Conservation (phyloP, 2,797 vertebrate genomes). For the Hippoglossus hippoglossus region DNA sequence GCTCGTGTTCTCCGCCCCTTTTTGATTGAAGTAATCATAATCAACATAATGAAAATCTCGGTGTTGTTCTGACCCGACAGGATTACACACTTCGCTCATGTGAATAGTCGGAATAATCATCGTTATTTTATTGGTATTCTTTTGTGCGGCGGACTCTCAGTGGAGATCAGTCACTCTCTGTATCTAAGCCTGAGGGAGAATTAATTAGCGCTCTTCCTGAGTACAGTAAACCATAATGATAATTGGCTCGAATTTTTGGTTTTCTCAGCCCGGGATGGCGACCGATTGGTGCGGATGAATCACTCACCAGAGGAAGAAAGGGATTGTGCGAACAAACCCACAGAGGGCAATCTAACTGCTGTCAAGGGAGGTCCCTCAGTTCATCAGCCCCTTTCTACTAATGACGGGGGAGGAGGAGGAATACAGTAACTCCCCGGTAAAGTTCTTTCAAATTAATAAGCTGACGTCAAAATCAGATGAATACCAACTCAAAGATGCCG, state of each 20-base stretch:
- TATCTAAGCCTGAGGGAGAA: conserved; percentile 76
- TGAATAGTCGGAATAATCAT: conserved; percentile 21
- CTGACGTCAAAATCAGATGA: conserved; percentile 51
- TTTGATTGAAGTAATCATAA: conserved; percentile 12
- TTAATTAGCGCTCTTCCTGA: conserved; percentile 81
- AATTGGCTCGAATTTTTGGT: conserved; percentile 79
- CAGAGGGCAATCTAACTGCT: conserved; percentile 72
- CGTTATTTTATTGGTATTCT: conserved; percentile 65
- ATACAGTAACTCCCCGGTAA: conserved; percentile 49
- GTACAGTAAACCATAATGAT: conserved; percentile 73
- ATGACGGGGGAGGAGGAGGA: conserved; percentile 56
- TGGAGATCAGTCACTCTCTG: conserved; percentile 67
- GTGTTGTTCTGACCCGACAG: not conserved
- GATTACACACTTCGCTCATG: conserved; percentile 12
- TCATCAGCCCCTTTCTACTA: conserved; percentile 68
- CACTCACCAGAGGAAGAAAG: conserved; percentile 74
- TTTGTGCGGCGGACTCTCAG: conserved; percentile 61
- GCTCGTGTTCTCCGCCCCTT: not conserved
- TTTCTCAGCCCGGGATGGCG: conserved; percentile 68
- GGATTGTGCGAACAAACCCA: conserved; percentile 74
- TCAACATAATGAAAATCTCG: conserved; percentile 12
- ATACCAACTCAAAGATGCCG: conserved; percentile 22
- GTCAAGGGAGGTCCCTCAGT: conserved; percentile 74
- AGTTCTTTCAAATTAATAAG: conserved; percentile 59
- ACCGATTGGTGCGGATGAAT: conserved; percentile 58